A percentile compares a stretch with the other conserved stretches of the same genome.
Conservation (phyloP, 2,888 invertebrate species). For the Ecdyonurus torrentis region DNA sequence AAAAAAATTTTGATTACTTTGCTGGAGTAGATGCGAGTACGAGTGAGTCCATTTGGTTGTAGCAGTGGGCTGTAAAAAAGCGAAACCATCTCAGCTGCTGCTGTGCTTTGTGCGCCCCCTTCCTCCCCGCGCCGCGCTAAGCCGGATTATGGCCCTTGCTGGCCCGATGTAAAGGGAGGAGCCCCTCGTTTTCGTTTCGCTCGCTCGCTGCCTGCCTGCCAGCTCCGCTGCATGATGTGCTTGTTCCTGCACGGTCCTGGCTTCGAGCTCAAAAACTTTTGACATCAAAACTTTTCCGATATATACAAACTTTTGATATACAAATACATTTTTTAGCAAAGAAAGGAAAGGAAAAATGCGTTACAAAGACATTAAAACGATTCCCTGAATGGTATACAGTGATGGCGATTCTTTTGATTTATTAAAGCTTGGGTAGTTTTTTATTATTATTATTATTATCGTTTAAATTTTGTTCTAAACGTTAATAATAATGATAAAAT, state of each 20-base stretch:
- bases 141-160: slow-evolving; percentile 2
- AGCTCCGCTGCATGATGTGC: background rate
- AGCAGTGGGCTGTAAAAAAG: slow-evolving; percentile 1
- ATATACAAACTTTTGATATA: no score
- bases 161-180: slow-evolving; percentile 1
- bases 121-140: background rate
- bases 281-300: no score
- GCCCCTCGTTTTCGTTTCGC: background rate
- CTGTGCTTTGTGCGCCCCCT: background rate
- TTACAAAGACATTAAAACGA: no score
- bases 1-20: background rate
- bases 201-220: background rate
- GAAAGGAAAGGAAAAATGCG: no score
- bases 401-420: no score
- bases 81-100: slow-evolving; percentile 3
- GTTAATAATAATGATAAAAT: no score
- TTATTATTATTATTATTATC: no score
- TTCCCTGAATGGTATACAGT: no score
- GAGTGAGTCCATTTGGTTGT: background rate
- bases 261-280: background rate
- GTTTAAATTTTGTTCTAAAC: no score
- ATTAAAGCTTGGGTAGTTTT: no score
- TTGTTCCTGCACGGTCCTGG: background rate
- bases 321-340: no score
- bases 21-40: background rate